These are phyloP conservation scores for Alloplasta piceator DNA, from an alignment of 2,888 invertebrate genomes.

Conservation along the genomic window DNA sequence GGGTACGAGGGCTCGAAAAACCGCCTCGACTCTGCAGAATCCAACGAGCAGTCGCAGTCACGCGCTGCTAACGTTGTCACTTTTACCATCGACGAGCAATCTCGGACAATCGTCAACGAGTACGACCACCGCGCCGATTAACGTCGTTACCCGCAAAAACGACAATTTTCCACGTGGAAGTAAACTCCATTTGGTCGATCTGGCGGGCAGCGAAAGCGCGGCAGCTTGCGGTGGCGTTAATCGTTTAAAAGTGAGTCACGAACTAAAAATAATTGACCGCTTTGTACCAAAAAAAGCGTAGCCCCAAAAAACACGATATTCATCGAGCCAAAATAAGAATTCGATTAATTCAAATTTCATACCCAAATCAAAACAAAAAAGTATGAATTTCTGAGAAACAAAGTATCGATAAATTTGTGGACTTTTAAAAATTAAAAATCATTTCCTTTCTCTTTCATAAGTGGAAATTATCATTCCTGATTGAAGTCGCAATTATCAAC, in stretches of 20 bases:
- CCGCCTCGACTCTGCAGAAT: constrained; percentile 90
- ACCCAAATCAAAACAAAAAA: background rate
- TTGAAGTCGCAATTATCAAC: constrained; percentile 18
- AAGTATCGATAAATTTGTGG: too few relatives aligned
- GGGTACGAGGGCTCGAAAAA: constrained; percentile 87
- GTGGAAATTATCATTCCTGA: constrained; percentile 4
- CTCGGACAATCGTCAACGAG: constrained; percentile 83
- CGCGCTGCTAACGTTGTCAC: constrained; percentile 88
- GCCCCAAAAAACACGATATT: constrained; percentile 25
- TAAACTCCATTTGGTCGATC: constrained; percentile 86
- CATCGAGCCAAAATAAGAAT: background rate
- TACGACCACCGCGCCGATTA: constrained; percentile 42
- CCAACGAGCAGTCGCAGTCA: constrained; percentile 89
- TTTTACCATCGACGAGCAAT: constrained; percentile 86
- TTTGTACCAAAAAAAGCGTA: background rate
- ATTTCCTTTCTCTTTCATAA: too few relatives aligned
- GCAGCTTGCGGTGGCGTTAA: constrained; percentile 82
- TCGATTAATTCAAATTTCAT: too few relatives aligned
- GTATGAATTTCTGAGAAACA: background rate
- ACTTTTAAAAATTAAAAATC: too few relatives aligned
- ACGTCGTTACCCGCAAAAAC: constrained; percentile 77
- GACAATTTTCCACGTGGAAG: constrained; percentile 86
- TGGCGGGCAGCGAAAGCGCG: constrained; percentile 89
- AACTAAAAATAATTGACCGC: constrained; percentile 50
- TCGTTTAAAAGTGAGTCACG: constrained; percentile 82